These are phyloP conservation scores for Peromyscus leucopus DNA, from an alignment of 2,113 vertebrate species.

Conservation along the genomic window DNA sequence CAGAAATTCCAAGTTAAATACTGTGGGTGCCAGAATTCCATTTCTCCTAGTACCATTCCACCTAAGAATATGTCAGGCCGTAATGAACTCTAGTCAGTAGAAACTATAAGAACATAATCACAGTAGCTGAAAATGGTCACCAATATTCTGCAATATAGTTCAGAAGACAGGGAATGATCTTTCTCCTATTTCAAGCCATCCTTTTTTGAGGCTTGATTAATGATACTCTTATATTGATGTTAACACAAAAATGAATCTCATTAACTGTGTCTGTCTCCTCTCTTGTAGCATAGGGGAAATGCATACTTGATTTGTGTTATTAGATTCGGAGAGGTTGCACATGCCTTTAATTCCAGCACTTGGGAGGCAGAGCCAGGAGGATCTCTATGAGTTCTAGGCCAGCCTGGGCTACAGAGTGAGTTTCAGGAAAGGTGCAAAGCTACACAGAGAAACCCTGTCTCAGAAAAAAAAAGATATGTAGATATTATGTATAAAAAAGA, in stretches of 20 bases:
- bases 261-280: accelerated
- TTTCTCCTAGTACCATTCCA: not conserved
- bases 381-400: too few species aligned
- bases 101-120: not conserved
- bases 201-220: not conserved
- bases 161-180: not conserved
- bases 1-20: not conserved
- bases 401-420: too few species aligned
- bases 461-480: not conserved
- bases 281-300: not conserved
- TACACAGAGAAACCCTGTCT: too few species aligned
- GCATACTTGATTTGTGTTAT: not conserved
- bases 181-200: not conserved
- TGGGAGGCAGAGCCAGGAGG: too few species aligned
- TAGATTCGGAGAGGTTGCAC: too few species aligned
- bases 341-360: too few species aligned
- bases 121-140: not conserved
- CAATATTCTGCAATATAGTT: not conserved
- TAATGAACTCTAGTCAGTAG: not conserved
- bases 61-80: not conserved
- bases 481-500: not conserved
- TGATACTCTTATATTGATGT: too few species aligned
- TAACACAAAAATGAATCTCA: not conserved
- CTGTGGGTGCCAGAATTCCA: accelerated
- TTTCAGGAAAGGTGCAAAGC: too few species aligned